Percentiles rank a stretch among this genome's conserved stretches.
These are phyloP conservation scores for Myodes glareolus DNA, from an alignment of 2,113 vertebrate species.

Conservation along the genomic window DNA sequence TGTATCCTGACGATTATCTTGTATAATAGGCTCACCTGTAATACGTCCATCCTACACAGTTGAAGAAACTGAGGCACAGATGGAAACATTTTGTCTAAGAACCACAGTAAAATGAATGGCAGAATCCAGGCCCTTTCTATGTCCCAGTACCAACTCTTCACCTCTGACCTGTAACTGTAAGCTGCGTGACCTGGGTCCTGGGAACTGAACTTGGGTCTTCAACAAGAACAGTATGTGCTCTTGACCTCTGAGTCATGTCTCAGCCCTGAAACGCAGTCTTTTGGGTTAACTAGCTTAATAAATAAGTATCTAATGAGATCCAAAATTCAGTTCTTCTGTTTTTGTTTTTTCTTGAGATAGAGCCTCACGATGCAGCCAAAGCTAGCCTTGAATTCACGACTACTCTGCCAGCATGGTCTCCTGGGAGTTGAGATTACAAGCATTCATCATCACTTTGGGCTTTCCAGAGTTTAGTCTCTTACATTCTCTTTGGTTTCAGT, in stretches of 20 bases:
- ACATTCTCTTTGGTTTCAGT: background rate
- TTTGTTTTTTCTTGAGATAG: background rate
- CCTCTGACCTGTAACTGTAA: background rate
- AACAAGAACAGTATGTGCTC: background rate
- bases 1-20: background rate
- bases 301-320: background rate
- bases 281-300: background rate
- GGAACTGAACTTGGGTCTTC: background rate
- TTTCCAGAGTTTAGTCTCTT: slow-evolving; percentile 5
- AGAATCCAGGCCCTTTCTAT: background rate
- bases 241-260: background rate
- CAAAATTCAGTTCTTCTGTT: background rate
- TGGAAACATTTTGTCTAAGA: background rate
- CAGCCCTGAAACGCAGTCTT: background rate
- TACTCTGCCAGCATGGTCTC: background rate
- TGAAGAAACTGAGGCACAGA: background rate
- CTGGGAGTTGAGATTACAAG: background rate
- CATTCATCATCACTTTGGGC: background rate
- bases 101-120: background rate
- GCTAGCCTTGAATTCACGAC: background rate
- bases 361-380: background rate
- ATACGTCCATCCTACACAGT: background rate
- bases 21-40: background rate
- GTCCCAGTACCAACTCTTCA: background rate
- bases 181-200: background rate